Base-by-base conservation (phyloP, 2,797 vertebrate genomes). In the Enteromius treurensis region DNA sequence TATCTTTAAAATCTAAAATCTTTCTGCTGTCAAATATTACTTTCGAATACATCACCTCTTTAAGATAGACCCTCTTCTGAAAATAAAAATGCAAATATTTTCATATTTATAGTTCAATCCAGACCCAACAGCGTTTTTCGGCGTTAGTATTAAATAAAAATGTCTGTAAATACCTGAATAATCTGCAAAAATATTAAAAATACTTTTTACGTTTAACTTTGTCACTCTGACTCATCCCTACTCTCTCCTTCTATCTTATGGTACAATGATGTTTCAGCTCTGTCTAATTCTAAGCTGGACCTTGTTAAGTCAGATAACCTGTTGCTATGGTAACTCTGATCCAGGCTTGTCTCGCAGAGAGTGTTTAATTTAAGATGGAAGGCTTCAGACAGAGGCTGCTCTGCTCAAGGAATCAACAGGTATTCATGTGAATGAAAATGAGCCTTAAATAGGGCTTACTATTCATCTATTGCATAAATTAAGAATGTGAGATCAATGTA, bases 271-370 rank as follows among this genome's bases (percentile, higher is more conserved):
- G 42, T 51, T 78, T 71, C 11, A 69, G 42, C 74, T 75, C 29
- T 68, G 49, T 68, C 65, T 75, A 88, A 86, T 86, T 82, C 82
- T 85, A 70, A 60, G 32, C 49, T 29, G 69, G 55, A 84, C 77
- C 83, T 84, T 80, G 67, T 86, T 81, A 86, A 84, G 77, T 75
- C 85, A 86, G 83, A 79, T 84, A 85, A 49, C 79, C 70, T 60
- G 87, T 89, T 89, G 75, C 86, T 85, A 90, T 88, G 83, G 90
- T 76, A 84, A 88, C 87, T 47, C 26, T 77, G 21, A 86, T 67
- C 80, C 58, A 64, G 19, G 29, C 58, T 45, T 53, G 34, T 37
- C 42, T 79, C 53, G 14, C 21, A 58, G 26, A 73, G 53, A 77
- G 26, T 64, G 65, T 42, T 60, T 68, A 64, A 68, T 80, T 60